phyloP scores from a whole-genome alignment of 2,113 vertebrate species.

The Entomyzon cyanotis region DNA sequence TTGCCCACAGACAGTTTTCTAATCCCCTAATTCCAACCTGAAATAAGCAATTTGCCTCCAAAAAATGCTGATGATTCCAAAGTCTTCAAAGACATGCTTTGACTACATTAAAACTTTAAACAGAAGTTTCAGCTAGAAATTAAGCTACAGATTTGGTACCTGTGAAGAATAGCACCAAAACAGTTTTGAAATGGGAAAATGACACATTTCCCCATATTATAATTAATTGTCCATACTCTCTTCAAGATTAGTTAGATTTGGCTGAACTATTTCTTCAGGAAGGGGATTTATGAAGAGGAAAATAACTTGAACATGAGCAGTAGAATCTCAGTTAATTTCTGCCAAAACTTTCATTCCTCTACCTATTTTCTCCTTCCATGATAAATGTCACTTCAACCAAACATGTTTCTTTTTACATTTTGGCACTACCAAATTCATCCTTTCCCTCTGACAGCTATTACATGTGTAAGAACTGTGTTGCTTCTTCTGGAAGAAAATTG shows the following conservation, averaged over 20 bases:
- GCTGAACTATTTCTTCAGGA: neutral
- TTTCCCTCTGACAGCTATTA: neutral
- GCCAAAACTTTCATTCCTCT: neutral
- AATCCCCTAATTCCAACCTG: neutral
- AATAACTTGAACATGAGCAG: neutral
- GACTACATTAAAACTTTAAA: neutral
- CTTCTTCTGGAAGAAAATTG: neutral
- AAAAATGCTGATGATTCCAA: neutral
- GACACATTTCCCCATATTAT: neutral
- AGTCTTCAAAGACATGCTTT: neutral
- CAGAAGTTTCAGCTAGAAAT: neutral
- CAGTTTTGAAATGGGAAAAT: neutral
- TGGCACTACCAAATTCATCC: neutral
- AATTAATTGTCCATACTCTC: neutral
- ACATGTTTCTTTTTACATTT: neutral
- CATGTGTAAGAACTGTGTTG: neutral
- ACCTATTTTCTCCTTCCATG: neutral
- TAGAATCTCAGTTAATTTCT: neutral
- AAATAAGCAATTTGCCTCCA: neutral
- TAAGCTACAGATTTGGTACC: neutral
- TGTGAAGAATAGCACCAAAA: neutral
- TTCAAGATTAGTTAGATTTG: neutral
- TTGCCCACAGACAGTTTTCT: neutral
- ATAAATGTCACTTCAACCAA: neutral
- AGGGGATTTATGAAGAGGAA: neutral